Evolutionary conservation across 2,113 vertebrate genomes (phyloP), one percentile per base, ranked within the genome.

Genomic region (Tetrao urogallus): DNA sequence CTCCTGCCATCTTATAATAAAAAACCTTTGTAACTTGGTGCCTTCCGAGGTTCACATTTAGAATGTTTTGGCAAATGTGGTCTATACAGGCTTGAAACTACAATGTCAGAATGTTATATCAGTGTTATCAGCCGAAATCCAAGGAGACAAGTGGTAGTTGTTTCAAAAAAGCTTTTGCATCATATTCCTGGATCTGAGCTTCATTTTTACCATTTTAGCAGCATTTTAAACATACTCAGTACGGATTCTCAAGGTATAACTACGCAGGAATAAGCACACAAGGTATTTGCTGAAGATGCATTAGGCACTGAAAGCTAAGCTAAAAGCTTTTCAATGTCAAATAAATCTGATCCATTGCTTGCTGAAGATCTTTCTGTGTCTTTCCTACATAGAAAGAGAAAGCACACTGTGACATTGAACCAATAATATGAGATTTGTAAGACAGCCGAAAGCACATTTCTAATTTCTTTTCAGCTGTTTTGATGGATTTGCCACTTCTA

Each of bases 341-440:
- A 38, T 28, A 72, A 69, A 7, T 45, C 13, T 48, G 38, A 17
- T 61, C 73, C 42, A 43, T 58, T 7, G 28, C 73, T 66, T 73
- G 28, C 57, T 63, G 3, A 83, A 87, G 40, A 67, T 6, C 4
- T 93, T 89, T 82, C 9, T 66, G 42, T 73, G 45, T 22, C 52
- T 84, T 79, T 92, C 30, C 42, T 81, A n/a, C 4, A 19, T 12
- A 56, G 67, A n/a, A 88, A 89, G 18, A 6, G 12, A 28, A 89
- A 85, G 21, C 20, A 5, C 28, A 6, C 22, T 57, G n/a, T 0
- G 0, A 63, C 24, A n/a, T 4, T 64, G 10, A 81, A 11, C 9
- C 4, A 34, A 2, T n/a, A 69, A 38, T 1, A 42, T 2, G 10
- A 85, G 45, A 45, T 74, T 82, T 74, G 32, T 80, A 79, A 75